A percentile compares a stretch with the other conserved stretches of the same genome.
Evolutionary conservation across 1,140 invertebrate genomes (phyloP).

Genomic region (Aphelinus atriplicis): DNA sequence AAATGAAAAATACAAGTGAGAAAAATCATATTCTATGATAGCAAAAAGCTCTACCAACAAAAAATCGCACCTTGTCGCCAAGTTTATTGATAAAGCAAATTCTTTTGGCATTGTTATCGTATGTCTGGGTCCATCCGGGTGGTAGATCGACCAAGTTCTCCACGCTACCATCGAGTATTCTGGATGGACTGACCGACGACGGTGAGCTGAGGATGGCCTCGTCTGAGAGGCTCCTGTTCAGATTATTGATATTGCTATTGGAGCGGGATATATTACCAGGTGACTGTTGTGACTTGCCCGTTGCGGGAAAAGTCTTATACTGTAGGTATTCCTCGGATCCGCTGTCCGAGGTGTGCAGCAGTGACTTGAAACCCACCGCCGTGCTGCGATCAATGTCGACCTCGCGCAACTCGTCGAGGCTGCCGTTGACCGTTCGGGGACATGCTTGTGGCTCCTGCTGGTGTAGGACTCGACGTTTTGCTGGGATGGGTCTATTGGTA

Average conservation of each 20-base stretch:
- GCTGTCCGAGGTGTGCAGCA: conserved; percentile 54
- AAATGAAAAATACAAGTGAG: conserved; percentile 43
- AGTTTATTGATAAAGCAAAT: conserved; percentile 53
- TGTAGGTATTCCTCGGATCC: conserved; percentile 57
- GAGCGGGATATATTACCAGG: conserved; percentile 16
- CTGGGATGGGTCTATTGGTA: conserved; percentile 39
- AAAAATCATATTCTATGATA: background rate
- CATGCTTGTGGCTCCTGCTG: background rate
- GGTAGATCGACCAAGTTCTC: conserved; percentile 54
- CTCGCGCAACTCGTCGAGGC: conserved; percentile 40
- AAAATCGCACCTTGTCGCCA: conserved; percentile 52
- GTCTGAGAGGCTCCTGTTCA: conserved; percentile 47
- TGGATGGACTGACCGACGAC: conserved; percentile 43
- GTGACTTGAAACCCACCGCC: conserved; percentile 53
- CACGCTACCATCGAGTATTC: conserved; percentile 34
- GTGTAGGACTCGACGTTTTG: conserved; percentile 39
- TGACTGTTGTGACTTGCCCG: conserved; percentile 8
- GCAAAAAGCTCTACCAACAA: conserved; percentile 41
- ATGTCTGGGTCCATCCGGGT: conserved; percentile 53
- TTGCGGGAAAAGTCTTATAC: conserved; percentile 49
- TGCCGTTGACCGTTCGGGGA: conserved; percentile 6
- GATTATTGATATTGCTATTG: conserved; percentile 35
- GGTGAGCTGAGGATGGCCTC: conserved; percentile 51
- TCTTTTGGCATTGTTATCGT: conserved; percentile 51
- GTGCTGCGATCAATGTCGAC: conserved; percentile 54